phyloP scores from a whole-genome alignment of 2,888 invertebrate genomes.

The Enoplolaimus lenunculus region DNA sequence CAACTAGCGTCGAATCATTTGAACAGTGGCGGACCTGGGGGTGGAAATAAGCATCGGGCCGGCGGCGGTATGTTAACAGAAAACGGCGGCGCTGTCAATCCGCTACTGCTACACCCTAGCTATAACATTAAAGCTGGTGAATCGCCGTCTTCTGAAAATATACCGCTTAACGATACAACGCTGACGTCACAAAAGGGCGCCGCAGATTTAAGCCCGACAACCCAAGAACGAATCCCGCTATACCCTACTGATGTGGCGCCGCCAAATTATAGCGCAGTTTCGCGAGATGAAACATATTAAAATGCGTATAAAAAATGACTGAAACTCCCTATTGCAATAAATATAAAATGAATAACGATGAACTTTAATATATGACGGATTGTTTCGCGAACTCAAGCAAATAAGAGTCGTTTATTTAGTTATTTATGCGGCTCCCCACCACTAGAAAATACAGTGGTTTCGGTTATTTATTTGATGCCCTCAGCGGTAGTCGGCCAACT shows the following conservation, averaged over 20 bases:
- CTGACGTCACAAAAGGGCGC: not conserved
- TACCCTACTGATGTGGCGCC: not conserved
- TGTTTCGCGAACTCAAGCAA: no score
- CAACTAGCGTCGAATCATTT: slow-evolving; percentile 17
- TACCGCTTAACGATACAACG: not conserved
- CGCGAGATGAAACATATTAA: no score
- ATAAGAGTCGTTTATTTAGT: no score
- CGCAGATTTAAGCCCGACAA: not conserved
- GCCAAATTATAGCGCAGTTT: not conserved
- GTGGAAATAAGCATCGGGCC: not conserved
- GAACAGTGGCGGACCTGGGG: no score
- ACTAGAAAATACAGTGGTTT: no score
- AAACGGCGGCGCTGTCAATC: slow-evolving; percentile 16
- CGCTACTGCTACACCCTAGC: slow-evolving; percentile 12
- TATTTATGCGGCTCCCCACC: no score
- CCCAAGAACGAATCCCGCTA: not conserved
- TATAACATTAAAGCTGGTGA: not conserved
- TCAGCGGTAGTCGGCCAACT: no score
- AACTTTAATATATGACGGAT: no score
- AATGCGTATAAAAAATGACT: no score
- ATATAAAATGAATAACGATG: no score
- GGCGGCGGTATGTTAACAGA: not conserved
- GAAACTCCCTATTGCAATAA: no score
- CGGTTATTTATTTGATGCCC: no score
- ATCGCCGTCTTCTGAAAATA: not conserved